Conservation (phyloP, 2,113 vertebrate genomes). For the Cricetomys ansorgei region DNA sequence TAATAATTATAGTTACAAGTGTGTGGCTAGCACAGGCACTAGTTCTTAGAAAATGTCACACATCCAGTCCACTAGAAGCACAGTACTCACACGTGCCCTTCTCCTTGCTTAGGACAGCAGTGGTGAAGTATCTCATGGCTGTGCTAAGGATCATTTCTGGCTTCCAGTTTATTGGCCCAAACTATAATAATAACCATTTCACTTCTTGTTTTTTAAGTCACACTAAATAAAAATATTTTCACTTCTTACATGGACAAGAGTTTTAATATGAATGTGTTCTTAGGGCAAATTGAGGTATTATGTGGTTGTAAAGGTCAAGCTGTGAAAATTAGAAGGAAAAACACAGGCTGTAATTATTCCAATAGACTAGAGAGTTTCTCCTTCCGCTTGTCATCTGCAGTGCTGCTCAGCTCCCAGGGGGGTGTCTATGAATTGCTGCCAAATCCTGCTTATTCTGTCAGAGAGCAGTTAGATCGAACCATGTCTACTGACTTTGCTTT, state of each 20-base stretch:
- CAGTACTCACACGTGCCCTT: neutral
- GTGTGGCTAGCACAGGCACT: neutral
- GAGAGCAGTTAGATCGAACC: neutral
- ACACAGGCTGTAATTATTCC: neutral
- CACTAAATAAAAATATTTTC: neutral
- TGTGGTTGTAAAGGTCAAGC: neutral
- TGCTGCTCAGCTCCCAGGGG: neutral
- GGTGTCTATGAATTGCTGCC: neutral
- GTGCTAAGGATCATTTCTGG: neutral
- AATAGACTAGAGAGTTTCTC: neutral
- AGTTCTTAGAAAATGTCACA: neutral
- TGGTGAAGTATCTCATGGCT: too few species aligned
- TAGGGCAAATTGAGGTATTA: neutral
- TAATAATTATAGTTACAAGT: neutral
- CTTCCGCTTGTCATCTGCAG: neutral
- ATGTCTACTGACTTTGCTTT: neutral
- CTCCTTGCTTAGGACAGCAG: neutral
- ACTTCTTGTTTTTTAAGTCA: conserved; percentile 33
- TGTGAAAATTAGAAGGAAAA: neutral
- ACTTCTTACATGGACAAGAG: neutral
- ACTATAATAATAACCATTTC: neutral
- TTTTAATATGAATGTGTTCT: neutral
- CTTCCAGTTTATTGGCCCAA: neutral
- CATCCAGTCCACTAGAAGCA: neutral
- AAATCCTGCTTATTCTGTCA: neutral